These are phyloP conservation scores for Neoarius graeffei DNA, from an alignment of 2,113 vertebrate genomes.

Conservation along the genomic window DNA sequence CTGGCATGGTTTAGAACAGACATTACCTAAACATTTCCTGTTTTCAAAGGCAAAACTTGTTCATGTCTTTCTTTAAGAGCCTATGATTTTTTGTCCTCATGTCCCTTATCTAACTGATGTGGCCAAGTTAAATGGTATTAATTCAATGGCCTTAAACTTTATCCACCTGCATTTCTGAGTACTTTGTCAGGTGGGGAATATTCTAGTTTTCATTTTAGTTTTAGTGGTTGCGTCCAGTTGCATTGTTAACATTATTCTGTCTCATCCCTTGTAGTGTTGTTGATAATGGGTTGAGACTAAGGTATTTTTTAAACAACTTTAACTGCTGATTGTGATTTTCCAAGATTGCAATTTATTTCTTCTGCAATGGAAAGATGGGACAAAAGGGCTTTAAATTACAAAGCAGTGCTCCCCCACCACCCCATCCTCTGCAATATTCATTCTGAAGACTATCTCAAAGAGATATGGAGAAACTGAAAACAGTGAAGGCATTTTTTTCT, in stretches of 20 bases:
- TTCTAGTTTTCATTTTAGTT: constrained; percentile 52
- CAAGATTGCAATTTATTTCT: constrained; percentile 28
- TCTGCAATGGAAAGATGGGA: constrained; percentile 58
- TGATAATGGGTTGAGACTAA: constrained; percentile 48
- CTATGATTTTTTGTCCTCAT: constrained; percentile 20
- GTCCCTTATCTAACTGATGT: not conserved
- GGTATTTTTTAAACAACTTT: constrained; percentile 41
- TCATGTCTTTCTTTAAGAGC: not conserved
- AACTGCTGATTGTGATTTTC: constrained; percentile 14
- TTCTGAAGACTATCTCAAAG: not conserved
- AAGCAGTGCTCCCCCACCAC: constrained; percentile 55
- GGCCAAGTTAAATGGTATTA: constrained; percentile 1
- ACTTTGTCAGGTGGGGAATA: constrained; percentile 52
- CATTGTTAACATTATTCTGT: constrained; percentile 59
- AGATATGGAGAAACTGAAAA: not conserved
- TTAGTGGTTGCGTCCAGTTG: constrained; percentile 61
- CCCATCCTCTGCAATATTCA: constrained; percentile 53
- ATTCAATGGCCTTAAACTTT: constrained; percentile 19
- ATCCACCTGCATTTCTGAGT: constrained; percentile 41
- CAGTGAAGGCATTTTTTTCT: not conserved
- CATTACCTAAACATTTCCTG: constrained; percentile 16
- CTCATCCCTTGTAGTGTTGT: constrained; percentile 50
- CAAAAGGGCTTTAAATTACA: constrained; percentile 53
- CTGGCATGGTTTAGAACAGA: constrained; percentile 1
- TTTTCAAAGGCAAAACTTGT: not conserved